Percentiles rank a stretch among this genome's conserved stretches.
phyloP scores from a whole-genome alignment of 2,113 vertebrate species.

The Vireo altiloquus region DNA sequence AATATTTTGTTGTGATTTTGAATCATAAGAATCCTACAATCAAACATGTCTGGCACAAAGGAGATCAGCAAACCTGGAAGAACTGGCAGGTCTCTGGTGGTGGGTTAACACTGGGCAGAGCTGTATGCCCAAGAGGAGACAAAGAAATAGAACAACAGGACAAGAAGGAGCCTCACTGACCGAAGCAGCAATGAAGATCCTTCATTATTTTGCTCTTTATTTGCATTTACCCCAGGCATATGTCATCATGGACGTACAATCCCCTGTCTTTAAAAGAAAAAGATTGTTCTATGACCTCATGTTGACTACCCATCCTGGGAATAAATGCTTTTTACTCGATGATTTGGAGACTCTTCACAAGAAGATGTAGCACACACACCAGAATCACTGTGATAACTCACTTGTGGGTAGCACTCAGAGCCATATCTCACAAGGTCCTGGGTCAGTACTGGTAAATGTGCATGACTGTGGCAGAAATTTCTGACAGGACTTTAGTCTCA shows the following conservation, averaged over 20 bases:
- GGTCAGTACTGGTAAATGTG: not conserved
- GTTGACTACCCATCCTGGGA: not conserved
- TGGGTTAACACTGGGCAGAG: not conserved
- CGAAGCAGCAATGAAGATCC: not conserved
- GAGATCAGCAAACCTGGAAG: not conserved
- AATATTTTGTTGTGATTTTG: not conserved
- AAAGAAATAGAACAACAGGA: not conserved
- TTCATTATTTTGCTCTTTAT: not conserved
- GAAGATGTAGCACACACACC: not conserved
- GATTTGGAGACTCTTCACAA: not conserved
- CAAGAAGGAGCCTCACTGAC: not conserved
- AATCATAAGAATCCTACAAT: not conserved
- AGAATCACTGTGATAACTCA: not conserved
- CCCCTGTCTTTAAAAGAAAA: not conserved
- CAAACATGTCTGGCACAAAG: not conserved
- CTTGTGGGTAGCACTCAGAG: not conserved
- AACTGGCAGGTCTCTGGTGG: not conserved
- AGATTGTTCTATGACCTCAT: not conserved
- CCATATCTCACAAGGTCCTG: not conserved
- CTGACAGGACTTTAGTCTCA: not conserved
- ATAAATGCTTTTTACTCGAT: not conserved
- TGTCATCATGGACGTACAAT: not conserved
- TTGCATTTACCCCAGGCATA: not conserved
- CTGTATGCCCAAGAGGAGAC: not conserved
- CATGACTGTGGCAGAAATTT: not conserved